Evolutionary conservation across 2,113 vertebrate genomes (phyloP).

Genomic region (Leucosticte australis): DNA sequence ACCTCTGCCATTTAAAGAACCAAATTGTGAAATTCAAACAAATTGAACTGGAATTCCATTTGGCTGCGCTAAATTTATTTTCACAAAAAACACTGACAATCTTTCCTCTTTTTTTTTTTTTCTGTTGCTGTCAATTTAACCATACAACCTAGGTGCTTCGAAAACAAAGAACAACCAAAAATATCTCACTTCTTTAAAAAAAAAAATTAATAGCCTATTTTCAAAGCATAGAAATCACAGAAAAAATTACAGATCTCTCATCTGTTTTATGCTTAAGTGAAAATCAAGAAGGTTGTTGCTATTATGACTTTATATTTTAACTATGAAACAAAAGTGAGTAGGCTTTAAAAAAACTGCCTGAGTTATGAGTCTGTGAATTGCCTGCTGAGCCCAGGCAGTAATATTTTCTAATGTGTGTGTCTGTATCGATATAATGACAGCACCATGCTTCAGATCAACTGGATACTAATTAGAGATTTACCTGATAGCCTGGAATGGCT

Average conservation of each 20-base stretch:
- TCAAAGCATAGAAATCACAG: not conserved
- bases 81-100: not conserved
- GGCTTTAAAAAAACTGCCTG: not conserved
- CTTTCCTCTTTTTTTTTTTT: not conserved
- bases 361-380: not conserved
- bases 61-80: not conserved
- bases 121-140: not conserved
- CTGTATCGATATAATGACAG: slow-evolving; percentile 27
- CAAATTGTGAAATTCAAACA: not conserved
- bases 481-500: slow-evolving; percentile 42
- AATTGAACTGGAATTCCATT: not conserved
- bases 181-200: not conserved
- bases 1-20: not conserved
- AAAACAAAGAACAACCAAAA: not conserved
- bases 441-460: slow-evolving; percentile 24
- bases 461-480: slow-evolving; percentile 59
- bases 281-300: slow-evolving; percentile 12
- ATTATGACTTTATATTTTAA: not conserved
- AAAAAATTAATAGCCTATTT: not conserved
- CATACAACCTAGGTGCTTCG: not conserved
- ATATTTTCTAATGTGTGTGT: slow-evolving; percentile 16
- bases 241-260: not conserved
- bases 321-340: not conserved
- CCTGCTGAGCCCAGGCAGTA: slow-evolving; percentile 30
- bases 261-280: not conserved